phyloP scores from a whole-genome alignment of 2,113 vertebrate species.

The Colistium nudipinnis region DNA sequence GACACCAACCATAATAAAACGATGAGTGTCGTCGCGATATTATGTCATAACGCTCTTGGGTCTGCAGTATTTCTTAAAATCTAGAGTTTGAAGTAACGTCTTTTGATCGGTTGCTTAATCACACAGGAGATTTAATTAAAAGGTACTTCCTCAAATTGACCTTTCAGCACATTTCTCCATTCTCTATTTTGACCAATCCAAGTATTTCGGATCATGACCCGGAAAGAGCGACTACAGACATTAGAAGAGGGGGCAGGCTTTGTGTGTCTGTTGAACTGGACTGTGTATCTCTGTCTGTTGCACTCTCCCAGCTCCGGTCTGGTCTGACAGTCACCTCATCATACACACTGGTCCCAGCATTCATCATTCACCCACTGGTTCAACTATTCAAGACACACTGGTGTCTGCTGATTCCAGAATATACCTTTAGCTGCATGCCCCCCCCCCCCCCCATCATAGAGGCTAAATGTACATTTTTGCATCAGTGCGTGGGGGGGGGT shows the following conservation, averaged over 20 bases:
- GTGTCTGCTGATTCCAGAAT: background rate
- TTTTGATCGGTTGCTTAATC: background rate
- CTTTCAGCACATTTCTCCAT: background rate
- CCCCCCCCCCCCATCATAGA: background rate
- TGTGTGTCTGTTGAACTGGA: conserved; percentile 26
- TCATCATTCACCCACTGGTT: conserved; percentile 5
- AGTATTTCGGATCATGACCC: background rate
- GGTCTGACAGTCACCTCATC: conserved; percentile 48
- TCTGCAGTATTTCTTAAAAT: too few species aligned
- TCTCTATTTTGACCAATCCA: conserved; percentile 32
- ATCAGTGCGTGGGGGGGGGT: background rate
- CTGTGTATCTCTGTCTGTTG: conserved; percentile 20
- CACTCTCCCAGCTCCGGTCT: conserved; percentile 55
- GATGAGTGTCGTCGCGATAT: too few species aligned
- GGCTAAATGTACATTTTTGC: conserved; percentile 30
- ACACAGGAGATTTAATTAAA: background rate
- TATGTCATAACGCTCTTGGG: too few species aligned
- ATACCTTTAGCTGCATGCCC: conserved; percentile 6
- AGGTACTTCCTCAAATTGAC: background rate
- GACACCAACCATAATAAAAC: background rate
- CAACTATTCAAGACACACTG: background rate
- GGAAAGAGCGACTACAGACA: conserved; percentile 11
- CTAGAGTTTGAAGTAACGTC: too few species aligned
- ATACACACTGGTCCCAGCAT: conserved; percentile 36
- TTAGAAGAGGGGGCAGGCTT: conserved; percentile 15